Percentiles rank a stretch among this genome's conserved stretches.
phyloP scores from a whole-genome alignment of 2,113 vertebrate genomes.

The Nerophis lumbriciformis region DNA sequence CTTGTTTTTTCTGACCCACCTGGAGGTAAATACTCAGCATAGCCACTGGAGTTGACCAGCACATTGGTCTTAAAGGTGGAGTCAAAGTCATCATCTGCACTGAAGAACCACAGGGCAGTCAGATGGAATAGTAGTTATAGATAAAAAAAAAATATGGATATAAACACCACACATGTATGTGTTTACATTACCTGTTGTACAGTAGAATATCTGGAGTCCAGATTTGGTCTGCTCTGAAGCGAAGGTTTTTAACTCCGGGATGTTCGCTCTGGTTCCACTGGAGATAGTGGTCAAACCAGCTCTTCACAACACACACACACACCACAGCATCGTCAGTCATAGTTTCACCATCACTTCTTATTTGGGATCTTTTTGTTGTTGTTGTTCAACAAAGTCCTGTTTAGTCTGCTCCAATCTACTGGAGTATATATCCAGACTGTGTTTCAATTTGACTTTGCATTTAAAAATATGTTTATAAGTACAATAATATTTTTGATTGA shows the following conservation, averaged over 20 bases:
- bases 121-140: background rate
- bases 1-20: constrained; percentile 45
- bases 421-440: background rate
- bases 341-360: background rate
- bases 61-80: constrained; percentile 78
- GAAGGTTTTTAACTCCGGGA: constrained; percentile 75
- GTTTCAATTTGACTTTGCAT: background rate
- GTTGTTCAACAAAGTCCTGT: background rate
- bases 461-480: too few species aligned
- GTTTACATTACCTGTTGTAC: constrained; percentile 73
- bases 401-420: background rate
- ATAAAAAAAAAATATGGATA: too few species aligned
- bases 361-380: too few species aligned
- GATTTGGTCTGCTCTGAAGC: constrained; percentile 75
- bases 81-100: constrained; percentile 80
- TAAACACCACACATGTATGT: background rate
- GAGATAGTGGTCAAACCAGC: constrained; percentile 76
- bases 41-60: constrained; percentile 79
- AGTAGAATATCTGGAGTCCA: constrained; percentile 79
- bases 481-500: too few species aligned
- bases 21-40: constrained; percentile 75
- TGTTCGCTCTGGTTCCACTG: constrained; percentile 78
- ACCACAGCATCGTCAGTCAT: background rate
- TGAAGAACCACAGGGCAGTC: constrained; percentile 49
- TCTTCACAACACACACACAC: constrained; percentile 50